Conservation (phyloP, 2,113 vertebrate species). For the Rana temporaria region DNA sequence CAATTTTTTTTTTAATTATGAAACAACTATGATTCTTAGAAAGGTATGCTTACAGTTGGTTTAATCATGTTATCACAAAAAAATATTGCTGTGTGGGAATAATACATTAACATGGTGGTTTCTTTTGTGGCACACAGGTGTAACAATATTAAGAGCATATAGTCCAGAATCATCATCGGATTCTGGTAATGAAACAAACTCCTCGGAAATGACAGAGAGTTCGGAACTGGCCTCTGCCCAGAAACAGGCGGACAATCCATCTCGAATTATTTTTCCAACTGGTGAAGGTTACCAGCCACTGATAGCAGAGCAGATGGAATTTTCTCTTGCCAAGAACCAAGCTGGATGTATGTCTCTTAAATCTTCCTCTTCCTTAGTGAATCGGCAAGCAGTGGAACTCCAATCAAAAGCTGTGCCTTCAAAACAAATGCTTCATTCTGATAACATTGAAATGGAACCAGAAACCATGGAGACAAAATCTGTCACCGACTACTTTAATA, state of each 20-base stretch:
- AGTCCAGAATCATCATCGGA: conserved; percentile 98
- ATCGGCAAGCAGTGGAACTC: conserved; percentile 75
- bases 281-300: conserved; percentile 85
- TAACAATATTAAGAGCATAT: conserved; percentile 96
- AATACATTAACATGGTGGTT: conserved; percentile 77
- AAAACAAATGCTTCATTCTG: conserved; percentile 90
- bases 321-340: conserved; percentile 72
- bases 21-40: conserved; percentile 5
- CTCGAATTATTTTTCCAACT: conserved; percentile 86
- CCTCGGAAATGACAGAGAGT: conserved; percentile 98
- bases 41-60: conserved; percentile 21
- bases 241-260: conserved; percentile 87
- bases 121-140: conserved; percentile 92
- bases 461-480: conserved; percentile 99
- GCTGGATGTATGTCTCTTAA: conserved; percentile 71
- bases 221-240: conserved; percentile 93
- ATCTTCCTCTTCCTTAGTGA: conserved; percentile 71
- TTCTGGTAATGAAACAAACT: conserved; percentile 99
- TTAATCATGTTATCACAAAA: background rate
- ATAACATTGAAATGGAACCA: conserved; percentile 96
- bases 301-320: conserved; percentile 86
- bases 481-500: conserved; percentile 93
- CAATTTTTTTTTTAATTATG: conserved; percentile 29
- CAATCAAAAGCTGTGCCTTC: conserved; percentile 88
- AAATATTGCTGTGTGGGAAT: conserved; percentile 71